A percentile compares a stretch with the other conserved stretches of the same genome.
These are phyloP conservation scores for Rhipidura dahli DNA, from an alignment of 2,113 vertebrate species.

Conservation along the genomic window DNA sequence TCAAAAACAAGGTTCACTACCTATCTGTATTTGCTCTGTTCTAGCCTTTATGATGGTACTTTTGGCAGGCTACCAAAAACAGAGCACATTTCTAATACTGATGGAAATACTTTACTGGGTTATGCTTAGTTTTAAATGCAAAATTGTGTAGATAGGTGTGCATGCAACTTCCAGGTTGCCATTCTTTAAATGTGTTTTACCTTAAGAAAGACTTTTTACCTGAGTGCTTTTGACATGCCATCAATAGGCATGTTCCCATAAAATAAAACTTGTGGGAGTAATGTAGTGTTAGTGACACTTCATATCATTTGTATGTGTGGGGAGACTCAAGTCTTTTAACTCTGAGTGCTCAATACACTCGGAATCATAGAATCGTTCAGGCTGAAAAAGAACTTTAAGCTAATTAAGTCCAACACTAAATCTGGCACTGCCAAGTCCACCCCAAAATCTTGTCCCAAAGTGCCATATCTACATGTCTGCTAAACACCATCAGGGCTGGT, in stretches of 20 bases:
- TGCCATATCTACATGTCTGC: accelerated
- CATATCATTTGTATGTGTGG: not conserved
- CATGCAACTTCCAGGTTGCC: not conserved
- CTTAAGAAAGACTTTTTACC: not conserved
- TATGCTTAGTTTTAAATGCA: not conserved
- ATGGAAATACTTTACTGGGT: not conserved
- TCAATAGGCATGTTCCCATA: not conserved
- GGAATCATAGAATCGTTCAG: not conserved
- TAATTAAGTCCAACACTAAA: not conserved
- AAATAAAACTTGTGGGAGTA: not conserved
- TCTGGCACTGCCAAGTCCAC: not conserved
- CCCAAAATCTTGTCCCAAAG: not conserved
- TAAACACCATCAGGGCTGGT: not conserved
- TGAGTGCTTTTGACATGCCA: not conserved
- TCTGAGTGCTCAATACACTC: not conserved
- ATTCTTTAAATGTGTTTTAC: not conserved
- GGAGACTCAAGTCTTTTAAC: not conserved
- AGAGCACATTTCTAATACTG: not conserved
- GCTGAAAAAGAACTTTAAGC: not conserved
- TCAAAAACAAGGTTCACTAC: not conserved
- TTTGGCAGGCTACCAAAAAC: not conserved
- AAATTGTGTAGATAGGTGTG: not conserved
- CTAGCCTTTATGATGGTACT: not conserved
- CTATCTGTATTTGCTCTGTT: not conserved
- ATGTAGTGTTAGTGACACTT: not conserved